These are phyloP conservation scores for Ylistrum balloti DNA, from an alignment of 1,140 invertebrate species.

Conservation along the genomic window DNA sequence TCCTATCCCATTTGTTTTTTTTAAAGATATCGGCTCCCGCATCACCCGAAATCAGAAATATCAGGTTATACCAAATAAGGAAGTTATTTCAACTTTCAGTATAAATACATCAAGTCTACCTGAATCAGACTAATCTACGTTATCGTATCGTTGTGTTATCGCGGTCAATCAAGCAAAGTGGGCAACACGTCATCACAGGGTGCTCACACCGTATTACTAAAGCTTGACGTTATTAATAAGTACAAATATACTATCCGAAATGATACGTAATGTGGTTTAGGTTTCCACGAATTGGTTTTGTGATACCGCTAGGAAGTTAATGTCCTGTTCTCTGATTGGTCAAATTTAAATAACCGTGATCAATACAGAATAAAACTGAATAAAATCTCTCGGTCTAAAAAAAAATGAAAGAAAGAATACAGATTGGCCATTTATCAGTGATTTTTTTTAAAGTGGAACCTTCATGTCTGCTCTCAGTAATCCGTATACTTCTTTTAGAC, in stretches of 20 bases:
- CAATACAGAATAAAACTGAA: not conserved
- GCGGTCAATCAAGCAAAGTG: no score
- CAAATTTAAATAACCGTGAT: not conserved
- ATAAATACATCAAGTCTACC: no score
- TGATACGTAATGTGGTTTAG: not conserved
- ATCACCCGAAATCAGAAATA: not conserved
- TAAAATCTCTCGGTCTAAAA: no score
- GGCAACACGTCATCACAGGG: no score
- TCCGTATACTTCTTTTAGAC: not conserved
- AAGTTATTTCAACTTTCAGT: no score
- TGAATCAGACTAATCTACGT: no score
- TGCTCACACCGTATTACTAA: not conserved
- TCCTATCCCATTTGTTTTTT: not conserved
- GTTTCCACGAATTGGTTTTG: not conserved
- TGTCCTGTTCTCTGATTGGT: not conserved
- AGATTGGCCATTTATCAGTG: not conserved
- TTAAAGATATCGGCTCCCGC: not conserved
- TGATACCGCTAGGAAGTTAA: not conserved
- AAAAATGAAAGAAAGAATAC: no score
- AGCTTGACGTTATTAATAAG: not conserved
- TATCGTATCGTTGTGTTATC: no score
- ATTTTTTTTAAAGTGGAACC: not conserved
- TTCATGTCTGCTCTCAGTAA: not conserved
- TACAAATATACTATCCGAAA: not conserved
- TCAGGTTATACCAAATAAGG: not conserved